A percentile compares a stretch with the other conserved stretches of the same genome.
Evolutionary conservation across 2,113 vertebrate genomes (phyloP).

Genomic region (Sturnira hondurensis): DNA sequence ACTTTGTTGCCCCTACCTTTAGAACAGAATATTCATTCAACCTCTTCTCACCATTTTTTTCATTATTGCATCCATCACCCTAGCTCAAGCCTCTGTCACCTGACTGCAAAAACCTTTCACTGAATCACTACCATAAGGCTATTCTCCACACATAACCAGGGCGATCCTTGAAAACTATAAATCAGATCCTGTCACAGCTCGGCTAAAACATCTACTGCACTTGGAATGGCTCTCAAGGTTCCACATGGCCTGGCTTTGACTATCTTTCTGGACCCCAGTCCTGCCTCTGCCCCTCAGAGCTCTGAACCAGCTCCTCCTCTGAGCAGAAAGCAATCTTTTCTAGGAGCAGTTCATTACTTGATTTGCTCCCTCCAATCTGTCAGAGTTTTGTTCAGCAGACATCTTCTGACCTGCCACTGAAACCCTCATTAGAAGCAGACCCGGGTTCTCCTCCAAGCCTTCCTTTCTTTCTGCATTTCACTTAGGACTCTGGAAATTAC

Average conservation of each 20-base stretch:
- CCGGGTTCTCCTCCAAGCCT: background rate
- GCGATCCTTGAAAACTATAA: background rate
- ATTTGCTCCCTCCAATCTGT: background rate
- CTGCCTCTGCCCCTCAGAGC: background rate
- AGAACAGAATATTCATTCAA: background rate
- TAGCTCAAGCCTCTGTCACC: background rate
- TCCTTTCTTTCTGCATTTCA: background rate
- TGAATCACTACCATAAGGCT: background rate
- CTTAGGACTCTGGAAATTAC: background rate
- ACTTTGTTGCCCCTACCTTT: background rate
- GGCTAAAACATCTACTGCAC: background rate
- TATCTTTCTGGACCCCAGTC: background rate
- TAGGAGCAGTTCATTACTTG: background rate
- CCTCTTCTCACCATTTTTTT: background rate
- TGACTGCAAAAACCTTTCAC: background rate
- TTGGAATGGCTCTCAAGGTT: background rate
- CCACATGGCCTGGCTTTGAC: background rate
- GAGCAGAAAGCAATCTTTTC: background rate
- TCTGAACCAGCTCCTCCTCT: background rate
- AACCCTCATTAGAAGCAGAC: background rate
- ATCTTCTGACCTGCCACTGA: background rate
- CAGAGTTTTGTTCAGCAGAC: background rate
- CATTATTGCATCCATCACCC: background rate
- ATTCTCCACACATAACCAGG: background rate
- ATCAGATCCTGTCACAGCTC: background rate